Conservation (phyloP, 2,797 vertebrate genomes). For the Nothura maculosa region DNA sequence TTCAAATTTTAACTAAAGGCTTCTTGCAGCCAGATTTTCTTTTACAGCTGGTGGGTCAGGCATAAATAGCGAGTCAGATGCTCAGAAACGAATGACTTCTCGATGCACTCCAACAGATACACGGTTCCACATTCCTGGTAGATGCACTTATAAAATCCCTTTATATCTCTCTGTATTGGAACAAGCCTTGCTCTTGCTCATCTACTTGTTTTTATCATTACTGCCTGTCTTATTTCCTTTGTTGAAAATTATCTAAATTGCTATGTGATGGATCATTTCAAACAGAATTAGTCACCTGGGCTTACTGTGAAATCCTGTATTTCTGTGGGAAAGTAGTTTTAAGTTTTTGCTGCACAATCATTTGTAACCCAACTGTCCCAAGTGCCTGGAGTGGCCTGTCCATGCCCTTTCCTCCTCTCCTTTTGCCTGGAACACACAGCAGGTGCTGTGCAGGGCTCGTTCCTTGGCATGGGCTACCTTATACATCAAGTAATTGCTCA, state of each 20-base stretch:
- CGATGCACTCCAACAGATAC: not conserved
- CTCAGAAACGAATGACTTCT: not conserved
- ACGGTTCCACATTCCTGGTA: not conserved
- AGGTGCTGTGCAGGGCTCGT: not conserved
- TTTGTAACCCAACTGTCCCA: not conserved
- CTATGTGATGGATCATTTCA: not conserved
- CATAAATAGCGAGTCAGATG: not conserved
- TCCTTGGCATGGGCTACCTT: not conserved
- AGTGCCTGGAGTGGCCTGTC: accelerated
- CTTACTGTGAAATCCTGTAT: not conserved
- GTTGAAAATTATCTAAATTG: not conserved
- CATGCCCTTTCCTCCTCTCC: not conserved
- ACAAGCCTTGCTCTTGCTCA: not conserved
- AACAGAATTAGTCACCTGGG: not conserved
- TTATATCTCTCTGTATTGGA: not conserved
- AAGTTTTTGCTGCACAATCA: not conserved
- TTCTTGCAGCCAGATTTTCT: not conserved
- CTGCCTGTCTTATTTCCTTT: not conserved
- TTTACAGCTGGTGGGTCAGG: not conserved
- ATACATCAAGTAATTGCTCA: not conserved
- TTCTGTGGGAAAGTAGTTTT: not conserved
- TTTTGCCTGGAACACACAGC: not conserved
- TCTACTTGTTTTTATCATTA: not conserved
- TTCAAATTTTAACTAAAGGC: not conserved
- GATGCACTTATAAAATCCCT: not conserved